Base-by-base conservation (phyloP, 2,888 invertebrate genomes). In the Germaria angustata region DNA sequence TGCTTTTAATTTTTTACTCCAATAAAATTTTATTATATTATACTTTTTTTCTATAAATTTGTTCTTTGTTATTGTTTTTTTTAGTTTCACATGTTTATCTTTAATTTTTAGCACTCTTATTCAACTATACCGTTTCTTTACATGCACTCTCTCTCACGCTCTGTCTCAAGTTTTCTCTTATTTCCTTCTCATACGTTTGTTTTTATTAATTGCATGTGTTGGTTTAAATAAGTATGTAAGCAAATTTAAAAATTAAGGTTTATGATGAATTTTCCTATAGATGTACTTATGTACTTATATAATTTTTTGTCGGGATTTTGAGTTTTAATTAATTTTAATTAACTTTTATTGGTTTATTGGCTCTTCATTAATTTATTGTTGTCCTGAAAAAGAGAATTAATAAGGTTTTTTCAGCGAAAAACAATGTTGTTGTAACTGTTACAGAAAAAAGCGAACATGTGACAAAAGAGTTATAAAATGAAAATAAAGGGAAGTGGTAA, bases 51-150 rank as follows among this genome's bases (percentile, higher is more conserved):
- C 41, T 59, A 66, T 66, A 36, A 66, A 41, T 72, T 68, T 66
- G 57, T 59, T 61, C 59, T 69, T 77, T 65, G 36, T 53, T 55
- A 46, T 63, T 57, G 20, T 66, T 41, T 17, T 65, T 65, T 28
- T 72, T 57, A 59, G 32, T 59, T 73, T 79, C 79, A 59, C 66
- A 79, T 79, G 72, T 66, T 79, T 79, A 79, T 72, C 65, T 79
- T 79, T 49, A 65, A 65, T 57, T 57, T 72, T 78, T 32, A 63
- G 55, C 53, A 66, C 68, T 68, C 59, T 46, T 46, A 17, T 55
- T 57, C 13, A 17, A 34, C n/a, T 41, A 36, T 49, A 34, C 61
- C 20, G 55, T 66, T 75, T 24, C 13, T 53, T 65, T 55, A 15
- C 22, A 17, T 2, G 11, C 24, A 36, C 44, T 15, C 34, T 44